Conservation (phyloP, 2,113 vertebrate species). For the Antechinus flavipes region DNA sequence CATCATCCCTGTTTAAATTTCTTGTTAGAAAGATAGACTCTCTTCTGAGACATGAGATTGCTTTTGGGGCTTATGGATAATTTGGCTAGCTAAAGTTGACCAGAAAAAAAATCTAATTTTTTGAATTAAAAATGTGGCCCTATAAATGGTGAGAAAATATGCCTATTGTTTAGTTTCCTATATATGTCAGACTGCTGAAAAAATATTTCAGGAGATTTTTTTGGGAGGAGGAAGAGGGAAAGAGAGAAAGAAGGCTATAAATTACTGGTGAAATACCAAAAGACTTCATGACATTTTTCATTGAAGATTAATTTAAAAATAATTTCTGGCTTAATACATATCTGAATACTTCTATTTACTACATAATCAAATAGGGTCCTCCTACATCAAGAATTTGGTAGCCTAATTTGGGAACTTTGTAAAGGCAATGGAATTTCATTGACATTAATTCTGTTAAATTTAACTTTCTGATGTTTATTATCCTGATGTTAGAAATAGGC, state of each 20-base stretch:
- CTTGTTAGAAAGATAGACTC: conserved; percentile 9
- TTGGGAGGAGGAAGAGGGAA: background rate
- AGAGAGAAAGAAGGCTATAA: background rate
- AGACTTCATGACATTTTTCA: background rate
- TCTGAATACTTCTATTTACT: background rate
- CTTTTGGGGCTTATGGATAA: background rate
- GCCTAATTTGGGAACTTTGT: background rate
- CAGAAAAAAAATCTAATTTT: conserved; percentile 1
- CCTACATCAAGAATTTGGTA: background rate
- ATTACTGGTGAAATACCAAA: background rate
- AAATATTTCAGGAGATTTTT: background rate
- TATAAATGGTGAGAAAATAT: background rate
- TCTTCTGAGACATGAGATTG: background rate
- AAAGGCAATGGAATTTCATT: background rate
- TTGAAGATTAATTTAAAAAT: background rate
- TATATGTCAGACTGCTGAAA: background rate
- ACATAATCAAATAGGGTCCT: background rate
- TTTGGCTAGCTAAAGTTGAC: background rate
- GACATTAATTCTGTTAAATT: background rate
- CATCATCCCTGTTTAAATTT: conserved; percentile 19
- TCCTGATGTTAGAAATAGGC: background rate
- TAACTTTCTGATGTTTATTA: background rate
- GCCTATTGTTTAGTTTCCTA: background rate
- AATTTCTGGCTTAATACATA: background rate
- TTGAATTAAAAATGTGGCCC: background rate